Conservation (phyloP, 30 jellyfish, hydroid and myxozoan species). For the Sanderia malayensis region DNA sequence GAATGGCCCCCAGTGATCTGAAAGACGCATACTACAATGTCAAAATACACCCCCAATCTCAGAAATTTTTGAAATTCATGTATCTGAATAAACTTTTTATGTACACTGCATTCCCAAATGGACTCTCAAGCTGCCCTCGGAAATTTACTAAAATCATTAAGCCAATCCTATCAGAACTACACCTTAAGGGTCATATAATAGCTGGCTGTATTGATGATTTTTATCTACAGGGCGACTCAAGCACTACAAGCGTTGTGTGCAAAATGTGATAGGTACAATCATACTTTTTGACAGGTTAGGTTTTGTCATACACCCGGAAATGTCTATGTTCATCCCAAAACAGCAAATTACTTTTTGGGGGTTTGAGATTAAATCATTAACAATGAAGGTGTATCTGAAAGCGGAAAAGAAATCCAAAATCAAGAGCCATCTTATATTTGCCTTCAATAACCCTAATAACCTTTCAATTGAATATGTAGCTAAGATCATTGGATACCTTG, state of each 20-base stretch:
- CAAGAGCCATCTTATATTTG: too few species aligned
- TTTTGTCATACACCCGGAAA: background rate
- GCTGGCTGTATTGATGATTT: background rate
- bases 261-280: background rate
- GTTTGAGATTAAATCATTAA: background rate
- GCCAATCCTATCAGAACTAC: background rate
- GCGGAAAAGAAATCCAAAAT: too few species aligned
- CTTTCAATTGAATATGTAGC: too few species aligned
- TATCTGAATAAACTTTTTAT: too few species aligned
- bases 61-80: background rate
- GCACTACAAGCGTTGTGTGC: too few species aligned
- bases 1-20: too few species aligned
- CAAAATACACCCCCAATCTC: conserved; percentile 5
- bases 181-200: background rate
- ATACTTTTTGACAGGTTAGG: background rate
- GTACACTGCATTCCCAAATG: background rate
- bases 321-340: background rate
- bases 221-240: background rate
- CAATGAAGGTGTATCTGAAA: background rate
- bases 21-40: conserved; percentile 18
- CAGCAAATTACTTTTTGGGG: background rate
- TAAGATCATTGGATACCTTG: too few species aligned
- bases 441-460: too few species aligned
- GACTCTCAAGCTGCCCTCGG: background rate
- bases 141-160: background rate